Percentiles rank a stretch among this genome's conserved stretches.
Evolutionary conservation across 2,888 invertebrate species (phyloP).

Genomic region (Drosophila flavopinicola): DNA sequence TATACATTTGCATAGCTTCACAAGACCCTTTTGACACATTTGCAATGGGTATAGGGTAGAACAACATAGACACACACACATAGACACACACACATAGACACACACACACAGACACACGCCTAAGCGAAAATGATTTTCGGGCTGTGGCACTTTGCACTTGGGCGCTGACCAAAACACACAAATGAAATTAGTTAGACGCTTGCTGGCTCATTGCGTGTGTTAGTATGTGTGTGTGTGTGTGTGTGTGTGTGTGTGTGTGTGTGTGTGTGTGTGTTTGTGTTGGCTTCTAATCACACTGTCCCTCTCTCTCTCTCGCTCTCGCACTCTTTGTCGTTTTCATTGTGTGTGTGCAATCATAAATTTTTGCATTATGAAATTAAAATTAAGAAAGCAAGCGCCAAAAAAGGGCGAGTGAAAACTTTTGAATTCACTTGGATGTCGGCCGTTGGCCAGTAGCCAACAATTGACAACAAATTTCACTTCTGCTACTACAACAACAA

Average conservation of each 20-base stretch:
- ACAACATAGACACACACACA: constrained; percentile 3
- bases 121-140: constrained; percentile 24
- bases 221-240: not conserved
- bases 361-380: constrained; percentile 61
- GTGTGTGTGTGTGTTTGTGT: not conserved
- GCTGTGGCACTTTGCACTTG: constrained; percentile 35
- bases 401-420: constrained; percentile 44
- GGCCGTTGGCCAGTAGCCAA: constrained; percentile 47
- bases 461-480: constrained; percentile 57
- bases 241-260: constrained; percentile 1
- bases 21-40: not conserved
- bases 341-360: constrained; percentile 48
- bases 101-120: constrained; percentile 7
- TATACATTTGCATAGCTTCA: too few species aligned
- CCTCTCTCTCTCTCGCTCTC: not conserved
- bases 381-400: constrained; percentile 49
- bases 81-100: constrained; percentile 9
- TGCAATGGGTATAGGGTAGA: not conserved
- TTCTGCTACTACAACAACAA: constrained; percentile 10
- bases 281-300: not conserved
- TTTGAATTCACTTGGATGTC: constrained; percentile 32
- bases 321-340: not conserved
- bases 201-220: too few species aligned
- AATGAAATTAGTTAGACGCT: constrained; percentile 36
- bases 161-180: constrained; percentile 41